Conservation (phyloP, 2,797 vertebrate genomes). For the Chelonia mydas region DNA sequence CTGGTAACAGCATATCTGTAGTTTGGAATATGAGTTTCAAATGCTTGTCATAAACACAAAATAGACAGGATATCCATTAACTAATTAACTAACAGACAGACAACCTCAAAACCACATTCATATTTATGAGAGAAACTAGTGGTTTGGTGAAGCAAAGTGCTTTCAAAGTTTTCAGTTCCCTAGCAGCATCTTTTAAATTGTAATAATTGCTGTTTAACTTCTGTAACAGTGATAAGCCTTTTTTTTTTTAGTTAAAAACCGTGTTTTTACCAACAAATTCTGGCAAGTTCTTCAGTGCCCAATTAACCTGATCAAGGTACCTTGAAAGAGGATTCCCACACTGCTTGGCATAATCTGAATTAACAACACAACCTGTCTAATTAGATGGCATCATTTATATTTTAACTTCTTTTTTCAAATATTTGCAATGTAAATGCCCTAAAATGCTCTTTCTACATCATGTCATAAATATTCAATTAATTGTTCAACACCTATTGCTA, state of each 20-base stretch:
- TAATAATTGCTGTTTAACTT: not conserved
- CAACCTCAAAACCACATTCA: not conserved
- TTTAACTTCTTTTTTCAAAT: slow-evolving; percentile 38
- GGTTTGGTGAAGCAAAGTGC: not conserved
- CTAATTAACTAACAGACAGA: not conserved
- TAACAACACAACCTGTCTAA: slow-evolving; percentile 27
- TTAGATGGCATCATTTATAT: slow-evolving; percentile 9
- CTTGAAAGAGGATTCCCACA: slow-evolving; percentile 14
- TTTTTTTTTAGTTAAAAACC: not conserved
- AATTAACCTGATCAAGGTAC: slow-evolving; percentile 20
- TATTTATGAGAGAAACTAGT: not conserved
- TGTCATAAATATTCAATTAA: slow-evolving; percentile 56
- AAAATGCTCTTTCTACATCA: slow-evolving; percentile 14
- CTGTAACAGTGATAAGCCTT: not conserved
- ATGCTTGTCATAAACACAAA: fast-evolving
- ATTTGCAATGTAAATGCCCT: slow-evolving; percentile 42
- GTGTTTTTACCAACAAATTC: not conserved
- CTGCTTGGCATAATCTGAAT: not conserved
- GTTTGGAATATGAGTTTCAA: not conserved
- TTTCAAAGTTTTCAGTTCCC: not conserved
- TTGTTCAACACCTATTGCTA: slow-evolving; percentile 37
- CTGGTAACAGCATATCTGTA: fast-evolving
- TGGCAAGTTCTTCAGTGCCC: not conserved
- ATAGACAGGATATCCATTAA: fast-evolving
- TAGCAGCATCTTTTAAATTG: not conserved